phyloP scores from a whole-genome alignment of 2,888 invertebrate genomes.

The Dinocampus coccinellae region DNA sequence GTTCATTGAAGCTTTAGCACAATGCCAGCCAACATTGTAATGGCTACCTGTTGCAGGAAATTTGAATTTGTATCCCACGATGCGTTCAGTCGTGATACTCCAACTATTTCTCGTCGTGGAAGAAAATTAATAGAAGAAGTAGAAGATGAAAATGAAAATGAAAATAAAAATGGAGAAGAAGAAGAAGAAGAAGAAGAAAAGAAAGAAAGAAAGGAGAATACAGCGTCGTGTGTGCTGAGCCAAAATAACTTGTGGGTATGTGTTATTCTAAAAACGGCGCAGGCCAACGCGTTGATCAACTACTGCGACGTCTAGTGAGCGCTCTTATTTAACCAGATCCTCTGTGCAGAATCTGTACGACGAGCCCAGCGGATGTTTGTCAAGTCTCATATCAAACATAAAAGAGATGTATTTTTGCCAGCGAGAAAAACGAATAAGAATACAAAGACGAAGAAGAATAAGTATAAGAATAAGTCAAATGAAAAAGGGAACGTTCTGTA shows the following conservation, averaged over 20 bases:
- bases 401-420: conserved; percentile 20
- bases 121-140: neutral
- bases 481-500: neutral
- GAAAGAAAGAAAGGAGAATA: conserved; percentile 45
- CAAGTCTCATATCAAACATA: neutral
- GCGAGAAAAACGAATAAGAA: neutral
- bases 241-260: conserved; percentile 63
- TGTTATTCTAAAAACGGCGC: conserved; percentile 64
- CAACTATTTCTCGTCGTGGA: neutral
- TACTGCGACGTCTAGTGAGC: conserved; percentile 39
- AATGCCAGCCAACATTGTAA: neutral
- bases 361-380: conserved; percentile 9
- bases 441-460: neutral
- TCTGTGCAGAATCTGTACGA: conserved; percentile 7
- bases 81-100: conserved; percentile 52
- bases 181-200: conserved; percentile 16
- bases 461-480: neutral
- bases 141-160: neutral
- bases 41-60: conserved; percentile 24
- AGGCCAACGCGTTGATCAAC: conserved; percentile 54
- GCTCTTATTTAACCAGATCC: conserved; percentile 24
- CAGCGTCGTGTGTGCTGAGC: conserved; percentile 57
- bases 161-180: neutral
- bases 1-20: neutral
- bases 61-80: conserved; percentile 25